phyloP scores from a whole-genome alignment of 2,113 vertebrate genomes.

The Sula dactylatra region DNA sequence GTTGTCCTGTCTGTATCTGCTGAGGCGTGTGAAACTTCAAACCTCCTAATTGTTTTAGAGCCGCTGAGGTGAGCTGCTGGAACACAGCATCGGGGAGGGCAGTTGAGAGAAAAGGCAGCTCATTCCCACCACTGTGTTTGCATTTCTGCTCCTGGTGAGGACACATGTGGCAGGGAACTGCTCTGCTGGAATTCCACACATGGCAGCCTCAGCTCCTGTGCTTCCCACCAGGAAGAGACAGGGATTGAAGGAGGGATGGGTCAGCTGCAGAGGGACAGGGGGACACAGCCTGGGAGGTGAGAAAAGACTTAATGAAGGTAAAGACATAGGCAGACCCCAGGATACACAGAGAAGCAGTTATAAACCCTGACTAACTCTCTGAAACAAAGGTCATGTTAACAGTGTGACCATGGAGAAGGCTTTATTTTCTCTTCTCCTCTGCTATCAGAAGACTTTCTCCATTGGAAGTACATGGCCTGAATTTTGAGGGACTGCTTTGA shows the following conservation, averaged over 20 bases:
- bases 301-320: neutral
- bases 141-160: neutral
- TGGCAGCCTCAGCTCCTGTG: neutral
- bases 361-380: neutral
- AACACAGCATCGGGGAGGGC: neutral
- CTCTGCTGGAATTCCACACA: neutral
- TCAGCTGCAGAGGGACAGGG: neutral
- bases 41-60: conserved; percentile 69
- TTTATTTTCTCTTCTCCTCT: neutral
- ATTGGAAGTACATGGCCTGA: neutral
- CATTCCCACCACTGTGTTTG: neutral
- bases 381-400: neutral
- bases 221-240: neutral
- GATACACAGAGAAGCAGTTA: neutral
- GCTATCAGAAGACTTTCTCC: neutral
- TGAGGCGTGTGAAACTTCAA: conserved; percentile 51
- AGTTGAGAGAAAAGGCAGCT: neutral
- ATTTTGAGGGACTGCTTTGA: neutral
- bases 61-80: conserved; percentile 13
- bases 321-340: neutral
- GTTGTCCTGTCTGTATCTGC: conserved; percentile 38
- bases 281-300: neutral
- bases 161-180: neutral
- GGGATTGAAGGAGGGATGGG: neutral
- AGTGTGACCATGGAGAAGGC: neutral